These are phyloP conservation scores for Dromococcyx pavoninus DNA, from an alignment of 2,797 vertebrate genomes.

Conservation along the genomic window DNA sequence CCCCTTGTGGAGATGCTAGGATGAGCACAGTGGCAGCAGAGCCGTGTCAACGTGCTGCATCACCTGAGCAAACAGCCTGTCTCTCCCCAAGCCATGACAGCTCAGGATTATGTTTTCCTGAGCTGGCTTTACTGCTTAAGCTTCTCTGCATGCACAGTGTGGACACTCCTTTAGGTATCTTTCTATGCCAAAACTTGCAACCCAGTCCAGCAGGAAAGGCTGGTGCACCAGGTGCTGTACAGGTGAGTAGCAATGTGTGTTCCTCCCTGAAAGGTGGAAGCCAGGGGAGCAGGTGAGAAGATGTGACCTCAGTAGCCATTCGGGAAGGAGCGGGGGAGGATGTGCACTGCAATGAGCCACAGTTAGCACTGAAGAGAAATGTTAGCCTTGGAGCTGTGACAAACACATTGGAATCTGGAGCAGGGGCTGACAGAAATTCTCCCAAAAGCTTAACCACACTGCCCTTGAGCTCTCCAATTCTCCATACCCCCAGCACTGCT, in stretches of 20 bases:
- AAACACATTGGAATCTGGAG: neutral
- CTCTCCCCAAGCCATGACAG: neutral
- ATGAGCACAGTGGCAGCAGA: neutral
- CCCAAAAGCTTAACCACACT: neutral
- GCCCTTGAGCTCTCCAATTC: neutral
- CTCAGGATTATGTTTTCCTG: neutral
- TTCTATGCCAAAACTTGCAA: neutral
- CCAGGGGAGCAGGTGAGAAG: neutral
- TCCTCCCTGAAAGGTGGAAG: accelerated
- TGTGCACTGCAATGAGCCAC: neutral
- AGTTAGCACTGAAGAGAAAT: neutral
- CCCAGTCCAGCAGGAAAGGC: neutral
- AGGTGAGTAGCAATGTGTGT: accelerated
- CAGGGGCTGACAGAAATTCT: neutral
- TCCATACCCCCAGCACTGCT: neutral
- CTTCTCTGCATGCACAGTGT: neutral
- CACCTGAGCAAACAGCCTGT: neutral
- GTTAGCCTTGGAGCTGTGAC: neutral
- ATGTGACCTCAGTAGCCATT: neutral
- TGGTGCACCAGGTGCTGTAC: accelerated
- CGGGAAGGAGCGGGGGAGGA: neutral
- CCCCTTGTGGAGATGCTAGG: neutral
- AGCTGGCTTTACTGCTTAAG: neutral
- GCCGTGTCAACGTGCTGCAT: accelerated
- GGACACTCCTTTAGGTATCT: neutral